Evolutionary conservation across 2,797 vertebrate species (phyloP).

Genomic region (Kryptolebias ocellatus): DNA sequence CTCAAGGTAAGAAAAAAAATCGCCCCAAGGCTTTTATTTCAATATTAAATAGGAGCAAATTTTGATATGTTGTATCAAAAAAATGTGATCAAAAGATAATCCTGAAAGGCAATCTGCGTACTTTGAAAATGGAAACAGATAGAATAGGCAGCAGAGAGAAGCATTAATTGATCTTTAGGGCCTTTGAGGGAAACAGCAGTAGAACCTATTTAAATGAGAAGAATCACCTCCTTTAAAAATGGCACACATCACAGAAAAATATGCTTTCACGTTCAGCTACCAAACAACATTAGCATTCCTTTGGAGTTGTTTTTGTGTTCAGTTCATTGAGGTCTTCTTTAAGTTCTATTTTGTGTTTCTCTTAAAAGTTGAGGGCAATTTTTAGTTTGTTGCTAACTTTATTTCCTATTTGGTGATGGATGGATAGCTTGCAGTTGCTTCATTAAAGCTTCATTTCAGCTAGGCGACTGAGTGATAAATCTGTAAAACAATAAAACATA

Average conservation of each 20-base stretch:
- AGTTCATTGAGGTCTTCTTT: neutral
- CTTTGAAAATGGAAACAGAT: slow-evolving; percentile 23
- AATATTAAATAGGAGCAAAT: slow-evolving; percentile 33
- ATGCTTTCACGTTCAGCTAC: neutral
- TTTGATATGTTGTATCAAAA: slow-evolving; percentile 29
- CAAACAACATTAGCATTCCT: neutral
- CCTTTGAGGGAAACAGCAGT: neutral
- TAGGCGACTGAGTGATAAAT: neutral
- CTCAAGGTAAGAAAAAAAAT: slow-evolving; percentile 13
- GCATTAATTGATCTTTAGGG: slow-evolving; percentile 10
- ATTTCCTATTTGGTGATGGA: neutral
- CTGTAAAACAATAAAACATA: neutral
- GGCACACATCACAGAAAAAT: neutral
- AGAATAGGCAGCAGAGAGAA: neutral
- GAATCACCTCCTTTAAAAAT: neutral
- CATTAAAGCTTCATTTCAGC: neutral
- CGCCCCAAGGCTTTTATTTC: slow-evolving; percentile 31
- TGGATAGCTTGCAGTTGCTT: neutral
- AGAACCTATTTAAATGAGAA: neutral
- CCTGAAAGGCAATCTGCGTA: slow-evolving; percentile 8
- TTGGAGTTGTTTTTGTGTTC: neutral
- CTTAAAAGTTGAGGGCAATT: neutral
- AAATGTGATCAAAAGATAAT: slow-evolving; percentile 40
- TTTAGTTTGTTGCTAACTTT: neutral
- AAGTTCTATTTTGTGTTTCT: neutral